phyloP scores from a whole-genome alignment of 2,797 vertebrate genomes.

The Urosaurus nigricauda region DNA sequence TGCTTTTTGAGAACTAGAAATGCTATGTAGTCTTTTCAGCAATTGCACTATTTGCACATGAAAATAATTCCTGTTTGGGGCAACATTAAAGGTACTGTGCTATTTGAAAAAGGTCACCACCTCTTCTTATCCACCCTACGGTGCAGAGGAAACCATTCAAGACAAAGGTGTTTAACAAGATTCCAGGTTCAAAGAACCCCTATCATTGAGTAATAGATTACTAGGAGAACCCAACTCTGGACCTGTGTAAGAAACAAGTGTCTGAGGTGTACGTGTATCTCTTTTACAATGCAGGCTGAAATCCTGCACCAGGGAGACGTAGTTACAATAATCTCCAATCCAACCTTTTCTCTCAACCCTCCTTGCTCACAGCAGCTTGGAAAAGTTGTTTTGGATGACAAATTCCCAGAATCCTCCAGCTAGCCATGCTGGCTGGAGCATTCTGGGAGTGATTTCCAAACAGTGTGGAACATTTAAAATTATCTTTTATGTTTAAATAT shows the following conservation, averaged over 20 bases:
- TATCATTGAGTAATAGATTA: background rate
- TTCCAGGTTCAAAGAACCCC: background rate
- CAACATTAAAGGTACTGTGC: background rate
- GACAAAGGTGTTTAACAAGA: background rate
- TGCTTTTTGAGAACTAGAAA: background rate
- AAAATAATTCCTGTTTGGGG: background rate
- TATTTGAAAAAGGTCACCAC: background rate
- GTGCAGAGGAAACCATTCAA: no score
- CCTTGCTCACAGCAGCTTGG: no score
- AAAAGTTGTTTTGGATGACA: no score
- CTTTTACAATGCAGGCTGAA: background rate
- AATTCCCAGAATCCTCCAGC: no score
- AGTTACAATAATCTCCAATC: no score
- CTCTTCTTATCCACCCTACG: background rate
- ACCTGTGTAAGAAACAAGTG: background rate
- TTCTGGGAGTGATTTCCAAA: no score
- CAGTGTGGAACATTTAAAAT: background rate
- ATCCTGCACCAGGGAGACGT: no score
- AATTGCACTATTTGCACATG: background rate
- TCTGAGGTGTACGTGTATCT: background rate
- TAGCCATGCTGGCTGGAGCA: no score
- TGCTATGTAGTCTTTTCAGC: background rate
- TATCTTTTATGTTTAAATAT: background rate
- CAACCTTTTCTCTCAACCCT: no score
- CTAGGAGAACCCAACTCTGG: background rate